Evolutionary conservation across 2,797 vertebrate species (phyloP).

Genomic region (Caiman crocodilus): DNA sequence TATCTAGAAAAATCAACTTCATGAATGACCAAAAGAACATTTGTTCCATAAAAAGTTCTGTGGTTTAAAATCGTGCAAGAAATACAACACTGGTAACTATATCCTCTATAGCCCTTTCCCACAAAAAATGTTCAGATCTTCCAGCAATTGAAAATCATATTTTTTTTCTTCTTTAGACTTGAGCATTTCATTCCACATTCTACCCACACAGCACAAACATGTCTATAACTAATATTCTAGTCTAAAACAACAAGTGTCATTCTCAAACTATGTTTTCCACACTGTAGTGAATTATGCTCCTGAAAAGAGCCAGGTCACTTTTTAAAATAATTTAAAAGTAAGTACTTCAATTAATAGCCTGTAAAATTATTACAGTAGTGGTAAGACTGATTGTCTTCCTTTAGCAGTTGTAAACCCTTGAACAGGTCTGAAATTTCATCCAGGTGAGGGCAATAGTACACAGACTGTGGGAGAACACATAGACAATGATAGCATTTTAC

Average conservation of each 20-base stretch:
- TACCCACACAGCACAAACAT: neutral
- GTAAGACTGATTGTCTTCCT: neutral
- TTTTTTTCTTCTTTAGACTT: neutral
- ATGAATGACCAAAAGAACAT: neutral
- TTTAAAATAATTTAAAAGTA: neutral
- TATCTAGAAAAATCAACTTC: conserved; percentile 15
- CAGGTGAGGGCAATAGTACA: neutral
- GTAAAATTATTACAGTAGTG: neutral
- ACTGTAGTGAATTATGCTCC: neutral
- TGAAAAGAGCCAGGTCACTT: neutral
- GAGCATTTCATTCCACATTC: neutral
- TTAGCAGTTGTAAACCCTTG: neutral
- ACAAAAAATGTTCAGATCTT: neutral
- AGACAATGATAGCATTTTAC: neutral
- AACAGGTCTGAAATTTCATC: neutral
- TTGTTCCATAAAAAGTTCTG: conserved; percentile 4
- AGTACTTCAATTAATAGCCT: neutral
- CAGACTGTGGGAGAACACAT: neutral
- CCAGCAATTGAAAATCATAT: neutral
- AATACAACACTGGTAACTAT: neutral
- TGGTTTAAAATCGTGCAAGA: neutral
- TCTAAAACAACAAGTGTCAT: neutral
- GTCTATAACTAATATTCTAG: neutral
- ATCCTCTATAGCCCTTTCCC: conserved; percentile 1
- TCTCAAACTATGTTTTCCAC: neutral